Percentiles rank a stretch among this genome's conserved stretches.
phyloP scores from a whole-genome alignment of 2,888 invertebrate species.

The Chymomyza caudatula region DNA sequence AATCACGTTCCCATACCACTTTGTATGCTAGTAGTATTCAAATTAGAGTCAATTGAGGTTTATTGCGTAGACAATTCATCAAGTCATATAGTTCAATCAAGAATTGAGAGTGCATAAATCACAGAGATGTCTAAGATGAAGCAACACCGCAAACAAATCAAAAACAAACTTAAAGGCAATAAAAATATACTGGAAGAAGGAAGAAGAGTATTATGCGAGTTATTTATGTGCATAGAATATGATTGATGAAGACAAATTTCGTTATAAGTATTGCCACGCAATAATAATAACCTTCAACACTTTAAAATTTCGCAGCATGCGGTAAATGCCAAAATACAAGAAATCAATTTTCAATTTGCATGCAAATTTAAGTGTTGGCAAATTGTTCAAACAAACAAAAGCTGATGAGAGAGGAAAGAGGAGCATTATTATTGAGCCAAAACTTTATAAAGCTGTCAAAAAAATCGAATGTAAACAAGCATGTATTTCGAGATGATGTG shows the following conservation, averaged over 20 bases:
- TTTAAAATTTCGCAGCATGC: slow-evolving; percentile 40
- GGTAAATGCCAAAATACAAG: slow-evolving; percentile 28
- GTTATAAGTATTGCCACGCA: not conserved
- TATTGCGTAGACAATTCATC: slow-evolving; percentile 42
- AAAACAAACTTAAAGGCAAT: not conserved
- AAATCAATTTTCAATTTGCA: slow-evolving; percentile 69
- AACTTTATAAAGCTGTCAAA: no score
- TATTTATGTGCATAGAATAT: slow-evolving; percentile 43
- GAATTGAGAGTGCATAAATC: not conserved
- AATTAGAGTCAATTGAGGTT: not conserved
- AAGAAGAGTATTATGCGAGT: slow-evolving; percentile 7
- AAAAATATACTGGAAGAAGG: not conserved
- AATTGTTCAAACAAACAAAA: not conserved
- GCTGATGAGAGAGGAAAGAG: not conserved
- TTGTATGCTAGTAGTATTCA: not conserved
- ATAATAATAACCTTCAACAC: slow-evolving; percentile 39
- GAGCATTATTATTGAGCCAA: no score
- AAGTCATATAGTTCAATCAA: slow-evolving; percentile 19
- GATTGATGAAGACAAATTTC: slow-evolving; percentile 38
- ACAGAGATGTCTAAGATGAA: not conserved
- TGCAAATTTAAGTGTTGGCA: slow-evolving; percentile 27
- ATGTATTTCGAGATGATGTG: no score
- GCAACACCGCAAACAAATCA: not conserved
- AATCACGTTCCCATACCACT: not conserved
- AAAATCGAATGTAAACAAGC: no score